A percentile compares a stretch with the other conserved stretches of the same genome.
phyloP scores from a whole-genome alignment of 2,113 vertebrate species.

The Emydocephalus ijimae region DNA sequence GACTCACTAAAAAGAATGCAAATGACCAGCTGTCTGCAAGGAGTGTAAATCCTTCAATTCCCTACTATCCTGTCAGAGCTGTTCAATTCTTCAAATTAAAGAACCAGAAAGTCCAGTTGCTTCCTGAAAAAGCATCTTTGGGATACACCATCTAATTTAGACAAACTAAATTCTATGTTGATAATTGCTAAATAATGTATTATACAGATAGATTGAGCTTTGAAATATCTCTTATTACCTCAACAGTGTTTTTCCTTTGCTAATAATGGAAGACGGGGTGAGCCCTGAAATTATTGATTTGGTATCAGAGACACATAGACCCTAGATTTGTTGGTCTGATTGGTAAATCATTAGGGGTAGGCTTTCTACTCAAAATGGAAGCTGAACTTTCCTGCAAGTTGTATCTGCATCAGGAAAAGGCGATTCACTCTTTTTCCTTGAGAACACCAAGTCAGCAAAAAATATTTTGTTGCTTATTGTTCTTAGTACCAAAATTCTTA shows the following conservation, averaged over 20 bases:
- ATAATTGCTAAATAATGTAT: not conserved
- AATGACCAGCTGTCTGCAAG: too few species aligned
- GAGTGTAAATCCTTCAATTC: too few species aligned
- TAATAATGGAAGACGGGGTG: not conserved
- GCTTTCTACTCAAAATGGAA: not conserved
- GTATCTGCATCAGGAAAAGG: not conserved
- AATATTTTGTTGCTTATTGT: not conserved
- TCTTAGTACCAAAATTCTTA: not conserved
- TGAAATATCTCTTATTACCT: not conserved
- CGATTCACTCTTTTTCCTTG: not conserved
- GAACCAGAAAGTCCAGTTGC: too few species aligned
- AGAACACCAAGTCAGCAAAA: not conserved
- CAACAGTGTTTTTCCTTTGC: not conserved
- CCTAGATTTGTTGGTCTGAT: too few species aligned
- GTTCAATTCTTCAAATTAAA: too few species aligned
- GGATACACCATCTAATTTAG: not conserved
- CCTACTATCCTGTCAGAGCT: too few species aligned
- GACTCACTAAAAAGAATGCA: too few species aligned
- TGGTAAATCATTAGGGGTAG: not conserved
- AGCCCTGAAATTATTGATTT: not conserved
- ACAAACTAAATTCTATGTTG: not conserved
- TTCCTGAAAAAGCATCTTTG: too few species aligned
- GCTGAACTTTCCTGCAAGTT: not conserved
- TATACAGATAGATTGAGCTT: not conserved
- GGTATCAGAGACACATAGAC: not conserved